Conservation (phyloP, 2,888 invertebrate genomes). For the Aspidiotus rigidus region DNA sequence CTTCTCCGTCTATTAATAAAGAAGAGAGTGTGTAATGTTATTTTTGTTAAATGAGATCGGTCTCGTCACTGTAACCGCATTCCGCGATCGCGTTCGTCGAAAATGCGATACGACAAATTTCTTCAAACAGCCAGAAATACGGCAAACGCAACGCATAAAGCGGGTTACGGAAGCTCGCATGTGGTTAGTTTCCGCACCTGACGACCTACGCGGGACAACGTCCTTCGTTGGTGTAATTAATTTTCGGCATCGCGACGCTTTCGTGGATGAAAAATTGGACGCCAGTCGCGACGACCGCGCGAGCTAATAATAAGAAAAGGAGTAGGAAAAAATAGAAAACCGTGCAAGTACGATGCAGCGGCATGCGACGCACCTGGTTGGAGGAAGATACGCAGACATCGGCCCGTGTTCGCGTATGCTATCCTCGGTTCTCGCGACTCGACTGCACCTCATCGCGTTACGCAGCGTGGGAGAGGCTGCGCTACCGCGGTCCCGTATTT, state of each 20-base stretch:
- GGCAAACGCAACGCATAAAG: conserved; percentile 1
- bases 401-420: too few relatives aligned
- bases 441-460: too few relatives aligned
- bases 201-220: neutral
- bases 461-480: too few relatives aligned
- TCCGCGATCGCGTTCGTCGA: conserved; percentile 6
- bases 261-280: conserved; percentile 18
- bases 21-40: conserved; percentile 7
- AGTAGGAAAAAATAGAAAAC: neutral
- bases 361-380: neutral
- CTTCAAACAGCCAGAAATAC: neutral
- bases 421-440: too few relatives aligned
- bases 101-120: conserved; percentile 6
- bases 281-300: conserved; percentile 21
- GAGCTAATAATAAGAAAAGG: conserved; percentile 10
- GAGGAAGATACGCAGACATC: too few relatives aligned
- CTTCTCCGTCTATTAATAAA: conserved; percentile 11
- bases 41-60: conserved; percentile 11
- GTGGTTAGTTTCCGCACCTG: neutral
- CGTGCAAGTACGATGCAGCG: neutral
- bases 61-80: conserved; percentile 11
- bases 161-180: neutral
- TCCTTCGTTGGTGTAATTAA: conserved; percentile 16
- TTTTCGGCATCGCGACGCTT: conserved; percentile 20
- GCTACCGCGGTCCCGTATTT: too few relatives aligned